Evolutionary conservation across 2,888 invertebrate genomes (phyloP), one percentile per base, ranked within the genome.

Genomic region (Muscina levida): DNA sequence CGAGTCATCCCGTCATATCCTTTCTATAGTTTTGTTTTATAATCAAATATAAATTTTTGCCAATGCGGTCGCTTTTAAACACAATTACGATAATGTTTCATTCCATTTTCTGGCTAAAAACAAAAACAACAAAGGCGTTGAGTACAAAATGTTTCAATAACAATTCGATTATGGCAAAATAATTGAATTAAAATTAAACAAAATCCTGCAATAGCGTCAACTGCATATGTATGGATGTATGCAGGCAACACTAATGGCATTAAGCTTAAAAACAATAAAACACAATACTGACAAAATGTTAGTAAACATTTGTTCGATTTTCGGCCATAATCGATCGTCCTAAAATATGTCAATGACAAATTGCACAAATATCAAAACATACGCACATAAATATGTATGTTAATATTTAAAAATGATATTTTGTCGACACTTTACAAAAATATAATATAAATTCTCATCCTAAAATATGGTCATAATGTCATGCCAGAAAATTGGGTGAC

Each of bases 301-400:
- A 8, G 57, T 57, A 59, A 59, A 62, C 22, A 62, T 62, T 62
- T 31, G 31, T 31, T 31, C 31, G n/a, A n/a, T n/a, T n/a, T 46
- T 59, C 19, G 59, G 37, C 59, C 15, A 59, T 39, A 59, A 13
- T 59, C 37, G 39, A 59, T 59, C 59, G 19, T 3, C 19, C 13
- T 26, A 37, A 57, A 57, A 57, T 37, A 15, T 37, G 62, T 62
- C 62, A 62, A 22, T 62, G 62, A 62, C 62, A 62, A 62, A 62
- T 62, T 42, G 5, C 39, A 22, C 62, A n/a, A 17, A 62, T n/a
- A 56, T n/a, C n/a, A n/a, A n/a, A n/a, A n/a, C 56, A 22, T 11
- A 42, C 11, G 39, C 15, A 8, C 22, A 42, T 15, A 56, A 26
- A 56, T 31, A 15, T 57, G 31, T 19, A 37, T 17, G 26, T 26